phyloP scores from a whole-genome alignment of 2,113 vertebrate species.

The Dascyllus trimaculatus region DNA sequence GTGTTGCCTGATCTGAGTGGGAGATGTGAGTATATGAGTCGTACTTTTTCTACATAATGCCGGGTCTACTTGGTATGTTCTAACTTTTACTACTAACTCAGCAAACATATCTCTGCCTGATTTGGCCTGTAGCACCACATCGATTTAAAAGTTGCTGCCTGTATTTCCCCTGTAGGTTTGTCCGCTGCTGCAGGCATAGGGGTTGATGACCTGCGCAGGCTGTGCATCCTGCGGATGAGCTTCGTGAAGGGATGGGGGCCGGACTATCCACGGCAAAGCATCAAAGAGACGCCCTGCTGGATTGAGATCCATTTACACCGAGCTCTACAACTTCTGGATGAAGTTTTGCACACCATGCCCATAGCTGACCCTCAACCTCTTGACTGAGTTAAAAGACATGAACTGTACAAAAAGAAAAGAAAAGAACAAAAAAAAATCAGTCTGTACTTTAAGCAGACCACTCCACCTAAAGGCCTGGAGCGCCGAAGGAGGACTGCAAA shows the following conservation, averaged over 20 bases:
- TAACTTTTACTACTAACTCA: neutral
- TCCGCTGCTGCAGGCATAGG: slow-evolving; percentile 96
- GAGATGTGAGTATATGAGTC: neutral
- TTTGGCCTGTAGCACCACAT: slow-evolving; percentile 14
- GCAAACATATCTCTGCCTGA: slow-evolving; percentile 2
- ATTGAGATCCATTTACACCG: slow-evolving; percentile 97
- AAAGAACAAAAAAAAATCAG: slow-evolving; percentile 3
- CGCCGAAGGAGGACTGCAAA: slow-evolving; percentile 52
- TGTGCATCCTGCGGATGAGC: slow-evolving; percentile 98
- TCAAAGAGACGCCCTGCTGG: slow-evolving; percentile 98
- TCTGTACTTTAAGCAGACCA: slow-evolving; percentile 54
- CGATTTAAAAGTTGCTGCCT: slow-evolving; percentile 27
- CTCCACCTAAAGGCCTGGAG: slow-evolving; percentile 49
- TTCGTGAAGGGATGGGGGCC: slow-evolving; percentile 99
- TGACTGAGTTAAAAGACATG: slow-evolving; percentile 85
- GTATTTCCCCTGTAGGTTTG: slow-evolving; percentile 83
- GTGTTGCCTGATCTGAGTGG: neutral
- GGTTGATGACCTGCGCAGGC: slow-evolving; percentile 94
- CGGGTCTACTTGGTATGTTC: neutral
- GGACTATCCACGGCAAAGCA: slow-evolving; percentile 96
- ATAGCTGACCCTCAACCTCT: slow-evolving; percentile 97
- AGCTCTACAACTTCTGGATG: slow-evolving; percentile 96
- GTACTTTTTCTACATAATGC: neutral
- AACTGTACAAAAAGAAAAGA: slow-evolving; percentile 35
- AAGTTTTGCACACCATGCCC: slow-evolving; percentile 99